Conservation (phyloP, 2,113 vertebrate genomes). For the Gambusia affinis region DNA sequence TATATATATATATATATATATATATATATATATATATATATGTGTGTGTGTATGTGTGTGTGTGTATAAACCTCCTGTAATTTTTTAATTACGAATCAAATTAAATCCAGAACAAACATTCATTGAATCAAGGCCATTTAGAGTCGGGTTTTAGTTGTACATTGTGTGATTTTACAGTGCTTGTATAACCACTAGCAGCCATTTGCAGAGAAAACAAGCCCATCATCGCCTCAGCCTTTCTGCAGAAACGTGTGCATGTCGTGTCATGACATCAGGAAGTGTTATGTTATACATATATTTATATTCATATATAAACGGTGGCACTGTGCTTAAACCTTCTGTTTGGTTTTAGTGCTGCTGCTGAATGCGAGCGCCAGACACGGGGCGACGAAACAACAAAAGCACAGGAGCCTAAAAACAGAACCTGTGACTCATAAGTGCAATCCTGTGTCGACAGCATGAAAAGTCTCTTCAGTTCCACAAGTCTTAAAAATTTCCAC, state of each 20-base stretch:
- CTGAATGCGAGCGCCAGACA: conserved; percentile 16
- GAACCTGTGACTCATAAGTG: conserved; percentile 66
- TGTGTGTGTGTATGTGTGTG: no score
- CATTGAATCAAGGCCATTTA: conserved; percentile 79
- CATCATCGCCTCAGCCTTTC: conserved; percentile 15
- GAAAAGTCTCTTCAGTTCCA: conserved; percentile 49
- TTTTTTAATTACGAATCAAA: conserved; percentile 38
- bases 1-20: not conserved
- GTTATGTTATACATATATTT: conserved; percentile 12
- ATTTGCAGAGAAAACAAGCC: conserved; percentile 30
- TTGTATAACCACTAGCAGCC: conserved; percentile 55
- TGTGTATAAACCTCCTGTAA: no score
- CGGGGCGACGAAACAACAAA: conserved; percentile 31
- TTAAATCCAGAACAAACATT: conserved; percentile 71
- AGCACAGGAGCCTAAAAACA: conserved; percentile 23
- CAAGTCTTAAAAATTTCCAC: conserved; percentile 23
- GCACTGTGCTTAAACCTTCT: conserved; percentile 42
- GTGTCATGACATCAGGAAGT: conserved; percentile 45
- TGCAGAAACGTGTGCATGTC: conserved; percentile 21
- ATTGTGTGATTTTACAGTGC: conserved; percentile 66
- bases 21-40: no score
- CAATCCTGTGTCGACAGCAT: conserved; percentile 66
- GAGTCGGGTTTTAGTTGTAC: conserved; percentile 60
- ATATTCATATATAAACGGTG: not conserved
- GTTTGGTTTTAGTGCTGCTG: conserved; percentile 30